Evolutionary conservation across 2,113 vertebrate genomes (phyloP).

Genomic region (Melanotaenia duboulayi): DNA sequence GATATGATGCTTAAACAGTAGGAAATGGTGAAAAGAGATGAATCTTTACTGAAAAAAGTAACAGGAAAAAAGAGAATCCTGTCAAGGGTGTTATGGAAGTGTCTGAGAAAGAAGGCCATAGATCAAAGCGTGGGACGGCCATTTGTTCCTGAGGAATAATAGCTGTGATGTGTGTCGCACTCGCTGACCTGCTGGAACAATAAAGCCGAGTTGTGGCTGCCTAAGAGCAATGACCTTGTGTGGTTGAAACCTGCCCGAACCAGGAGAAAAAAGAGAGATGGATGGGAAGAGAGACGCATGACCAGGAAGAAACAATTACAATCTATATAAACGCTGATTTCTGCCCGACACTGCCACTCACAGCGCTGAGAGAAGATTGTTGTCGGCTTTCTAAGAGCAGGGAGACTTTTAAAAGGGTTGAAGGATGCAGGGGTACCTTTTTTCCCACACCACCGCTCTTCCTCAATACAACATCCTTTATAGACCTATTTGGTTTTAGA

Average conservation of each 20-base stretch:
- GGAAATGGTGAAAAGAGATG: conserved; percentile 70
- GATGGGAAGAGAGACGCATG: conserved; percentile 75
- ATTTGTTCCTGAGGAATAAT: conserved; percentile 86
- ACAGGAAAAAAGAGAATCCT: conserved; percentile 79
- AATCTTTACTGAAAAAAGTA: conserved; percentile 74
- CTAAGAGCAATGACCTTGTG: conserved; percentile 84
- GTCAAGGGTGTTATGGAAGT: conserved; percentile 84
- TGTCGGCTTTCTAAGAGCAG: conserved; percentile 65
- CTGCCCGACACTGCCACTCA: conserved; percentile 78
- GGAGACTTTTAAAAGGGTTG: conserved; percentile 59
- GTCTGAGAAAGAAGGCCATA: conserved; percentile 81
- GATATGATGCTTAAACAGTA: conserved; percentile 67
- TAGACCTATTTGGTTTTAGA: conserved; percentile 10
- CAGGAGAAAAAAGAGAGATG: conserved; percentile 69
- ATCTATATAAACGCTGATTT: conserved; percentile 83
- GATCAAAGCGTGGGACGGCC: conserved; percentile 82
- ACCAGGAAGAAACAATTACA: conserved; percentile 82
- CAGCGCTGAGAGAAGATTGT: conserved; percentile 71
- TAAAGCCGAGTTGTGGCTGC: conserved; percentile 79
- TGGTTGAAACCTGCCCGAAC: conserved; percentile 74
- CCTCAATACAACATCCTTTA: conserved; percentile 7
- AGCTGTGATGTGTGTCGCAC: conserved; percentile 83
- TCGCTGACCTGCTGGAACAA: conserved; percentile 82
- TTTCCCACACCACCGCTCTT: conserved; percentile 20
- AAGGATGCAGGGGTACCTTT: conserved; percentile 54